Base-by-base conservation (phyloP, 1,140 invertebrate genomes). In the Saccostrea cuccullata region DNA sequence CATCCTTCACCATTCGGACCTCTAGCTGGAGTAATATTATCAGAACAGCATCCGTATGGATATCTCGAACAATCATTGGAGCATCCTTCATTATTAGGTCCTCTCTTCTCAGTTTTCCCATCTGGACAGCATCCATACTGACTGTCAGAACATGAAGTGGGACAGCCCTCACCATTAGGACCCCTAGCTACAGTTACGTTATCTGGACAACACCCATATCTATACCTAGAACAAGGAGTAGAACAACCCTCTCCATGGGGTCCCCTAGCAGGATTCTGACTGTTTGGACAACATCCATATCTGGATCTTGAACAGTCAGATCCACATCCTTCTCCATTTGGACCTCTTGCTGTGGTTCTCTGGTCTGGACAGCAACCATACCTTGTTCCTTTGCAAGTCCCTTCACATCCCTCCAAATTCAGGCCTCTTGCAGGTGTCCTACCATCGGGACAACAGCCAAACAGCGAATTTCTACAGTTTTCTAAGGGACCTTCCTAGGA, bases 81-180 rank as follows among this genome's bases (percentile, higher is more conserved):
- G 91, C 96, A 96, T 36, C 96, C 96, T 56, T 94, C 93, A 84
- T 94, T 91, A 87, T 95, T 94, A 30, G 94, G 94, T 15, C 98
- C 98, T 92, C 97, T 96, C 23, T 98, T 97, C 58, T 96, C 94
- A 0, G 97, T 97, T 67, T 97, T 95, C 0, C 98, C 98, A 95
- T 99, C 98, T 20, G 97, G 96, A 94, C 99, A 99, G 93, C 98
- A 99, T 26, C 98, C 98, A 94, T 98, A 98, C 36, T 13, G 40
- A 23, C 23, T 47, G 56, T 82, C 70, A 6, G 23, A 58, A 77
- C 87, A 88, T 12, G 64, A 26, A 36, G 26, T 15, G 20, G 64
- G 47, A 60, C 90, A 90, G n/a, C 88, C 87, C 73, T 87, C 56
- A 23, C 47, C 56, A 60, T 89, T 47, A 40, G 82, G 83, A 55